These are phyloP conservation scores for Cygnus atratus DNA, from an alignment of 2,113 vertebrate genomes.

Conservation along the genomic window DNA sequence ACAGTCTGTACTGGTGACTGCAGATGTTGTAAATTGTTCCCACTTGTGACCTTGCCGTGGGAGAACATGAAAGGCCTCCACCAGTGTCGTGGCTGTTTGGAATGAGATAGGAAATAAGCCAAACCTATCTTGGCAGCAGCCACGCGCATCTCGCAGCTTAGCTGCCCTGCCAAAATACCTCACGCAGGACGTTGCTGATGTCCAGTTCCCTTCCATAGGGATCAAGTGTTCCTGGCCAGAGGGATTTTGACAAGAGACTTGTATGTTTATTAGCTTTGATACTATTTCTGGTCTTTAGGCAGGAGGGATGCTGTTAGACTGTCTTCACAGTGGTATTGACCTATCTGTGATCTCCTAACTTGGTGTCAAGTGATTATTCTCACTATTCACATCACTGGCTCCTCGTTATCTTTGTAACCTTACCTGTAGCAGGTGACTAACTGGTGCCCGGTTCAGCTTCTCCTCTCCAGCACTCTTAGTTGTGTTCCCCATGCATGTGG, in stretches of 20 bases:
- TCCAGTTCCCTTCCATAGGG: background rate
- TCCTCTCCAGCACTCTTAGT: background rate
- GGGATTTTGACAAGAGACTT: background rate
- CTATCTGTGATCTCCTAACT: background rate
- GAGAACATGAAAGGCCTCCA: conserved; percentile 6
- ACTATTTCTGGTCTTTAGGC: background rate
- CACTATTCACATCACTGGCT: background rate
- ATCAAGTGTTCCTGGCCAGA: background rate
- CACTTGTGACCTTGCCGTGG: accelerated
- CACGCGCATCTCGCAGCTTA: background rate
- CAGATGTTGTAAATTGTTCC: background rate
- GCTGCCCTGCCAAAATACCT: background rate
- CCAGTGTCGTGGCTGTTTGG: background rate
- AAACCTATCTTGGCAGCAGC: background rate
- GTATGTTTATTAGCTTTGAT: background rate
- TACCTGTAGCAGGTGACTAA: background rate
- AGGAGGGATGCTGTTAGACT: background rate
- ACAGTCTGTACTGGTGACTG: background rate
- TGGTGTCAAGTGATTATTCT: background rate
- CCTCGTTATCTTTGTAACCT: background rate
- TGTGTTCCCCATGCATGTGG: background rate
- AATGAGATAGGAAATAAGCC: background rate
- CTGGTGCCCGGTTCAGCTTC: background rate
- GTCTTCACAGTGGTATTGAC: background rate
- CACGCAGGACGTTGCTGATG: background rate